These are phyloP conservation scores for Actinia equina DNA, from an alignment of 64 coral and sea anemone genomes.

Conservation along the genomic window DNA sequence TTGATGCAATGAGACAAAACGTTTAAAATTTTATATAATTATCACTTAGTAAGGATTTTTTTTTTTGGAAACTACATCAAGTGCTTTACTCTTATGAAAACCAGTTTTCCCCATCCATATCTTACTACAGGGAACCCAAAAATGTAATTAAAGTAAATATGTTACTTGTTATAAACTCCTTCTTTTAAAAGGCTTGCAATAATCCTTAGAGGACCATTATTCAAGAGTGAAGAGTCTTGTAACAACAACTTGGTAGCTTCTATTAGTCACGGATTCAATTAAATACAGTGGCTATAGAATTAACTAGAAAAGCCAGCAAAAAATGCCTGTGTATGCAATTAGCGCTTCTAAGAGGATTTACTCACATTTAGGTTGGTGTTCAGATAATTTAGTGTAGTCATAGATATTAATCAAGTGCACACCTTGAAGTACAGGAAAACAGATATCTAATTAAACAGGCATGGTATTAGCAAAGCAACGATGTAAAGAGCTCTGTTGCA, in stretches of 20 bases:
- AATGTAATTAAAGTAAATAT: too few relatives aligned
- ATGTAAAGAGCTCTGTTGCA: not conserved
- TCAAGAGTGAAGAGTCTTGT: not conserved
- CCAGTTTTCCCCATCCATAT: not conserved
- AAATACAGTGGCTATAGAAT: not conserved
- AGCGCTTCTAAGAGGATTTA: not conserved
- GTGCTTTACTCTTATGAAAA: too few relatives aligned
- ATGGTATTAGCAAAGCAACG: not conserved
- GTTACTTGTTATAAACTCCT: too few relatives aligned
- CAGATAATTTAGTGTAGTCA: not conserved
- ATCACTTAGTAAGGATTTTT: too few relatives aligned
- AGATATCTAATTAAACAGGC: not conserved
- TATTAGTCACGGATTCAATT: not conserved
- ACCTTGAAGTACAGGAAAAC: not conserved
- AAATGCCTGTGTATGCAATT: constrained; percentile 16
- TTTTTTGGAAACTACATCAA: too few relatives aligned
- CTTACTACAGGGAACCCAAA: not conserved
- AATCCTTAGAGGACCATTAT: not conserved
- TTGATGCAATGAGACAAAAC: too few relatives aligned
- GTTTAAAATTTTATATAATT: too few relatives aligned
- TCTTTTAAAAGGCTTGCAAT: not conserved
- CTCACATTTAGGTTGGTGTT: not conserved
- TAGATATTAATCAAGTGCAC: not conserved
- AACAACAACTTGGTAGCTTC: not conserved
- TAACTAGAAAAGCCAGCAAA: constrained; percentile 24